A percentile compares a stretch with the other conserved stretches of the same genome.
Evolutionary conservation across 2,113 vertebrate species (phyloP).

Genomic region (Crotalus viridis): DNA sequence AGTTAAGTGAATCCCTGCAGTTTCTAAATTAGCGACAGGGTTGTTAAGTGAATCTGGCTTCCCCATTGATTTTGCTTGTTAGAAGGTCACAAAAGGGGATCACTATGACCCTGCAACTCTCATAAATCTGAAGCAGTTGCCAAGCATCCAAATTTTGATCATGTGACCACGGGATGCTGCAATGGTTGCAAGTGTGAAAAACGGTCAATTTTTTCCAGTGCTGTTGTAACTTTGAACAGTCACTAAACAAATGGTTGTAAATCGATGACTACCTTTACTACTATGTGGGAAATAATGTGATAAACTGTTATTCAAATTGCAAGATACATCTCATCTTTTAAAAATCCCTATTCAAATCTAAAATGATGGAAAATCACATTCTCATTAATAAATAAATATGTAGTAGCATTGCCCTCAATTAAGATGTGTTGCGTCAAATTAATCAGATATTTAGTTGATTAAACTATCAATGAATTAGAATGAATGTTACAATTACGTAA

Average conservation of each 20-base stretch:
- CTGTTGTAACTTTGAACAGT: neutral
- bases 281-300: neutral
- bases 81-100: neutral
- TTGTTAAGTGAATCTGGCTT: neutral
- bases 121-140: neutral
- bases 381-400: neutral
- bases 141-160: neutral
- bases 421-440: neutral
- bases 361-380: neutral
- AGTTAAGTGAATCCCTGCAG: neutral
- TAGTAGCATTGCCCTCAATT: neutral
- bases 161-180: neutral
- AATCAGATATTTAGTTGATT: neutral
- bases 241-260: neutral
- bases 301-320: neutral
- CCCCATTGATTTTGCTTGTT: neutral
- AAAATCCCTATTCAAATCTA: neutral
- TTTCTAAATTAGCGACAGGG: neutral
- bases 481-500: rapidly evolving
- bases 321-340: neutral
- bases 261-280: neutral
- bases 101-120: neutral
- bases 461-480: neutral
- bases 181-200: neutral
- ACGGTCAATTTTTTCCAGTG: neutral